Percentiles rank a stretch among this genome's conserved stretches.
Conservation (phyloP, 2,888 invertebrate genomes). For the Spatulosminthurus flaviceps region DNA sequence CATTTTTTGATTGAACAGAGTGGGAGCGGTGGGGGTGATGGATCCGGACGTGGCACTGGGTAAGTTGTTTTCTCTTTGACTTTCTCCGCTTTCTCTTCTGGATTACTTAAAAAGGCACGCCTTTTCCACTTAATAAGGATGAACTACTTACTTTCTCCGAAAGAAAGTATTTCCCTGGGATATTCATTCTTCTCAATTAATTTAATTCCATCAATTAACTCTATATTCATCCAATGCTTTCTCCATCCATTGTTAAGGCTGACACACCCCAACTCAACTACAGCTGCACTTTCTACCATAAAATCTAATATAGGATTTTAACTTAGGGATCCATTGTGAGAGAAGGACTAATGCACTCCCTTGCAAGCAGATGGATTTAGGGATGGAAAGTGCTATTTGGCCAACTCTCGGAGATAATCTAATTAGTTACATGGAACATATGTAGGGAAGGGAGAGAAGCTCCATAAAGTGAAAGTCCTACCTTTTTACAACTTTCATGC, state of each 20-base stretch:
- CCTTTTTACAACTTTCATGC: too few relatives aligned
- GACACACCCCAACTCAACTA: neutral
- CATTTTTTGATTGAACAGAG: slow-evolving; percentile 72
- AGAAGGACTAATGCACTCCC: too few relatives aligned
- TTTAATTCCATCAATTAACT: slow-evolving; percentile 51
- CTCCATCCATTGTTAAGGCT: neutral
- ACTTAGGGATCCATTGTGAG: too few relatives aligned
- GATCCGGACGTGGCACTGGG: slow-evolving; percentile 83
- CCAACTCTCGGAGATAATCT: too few relatives aligned
- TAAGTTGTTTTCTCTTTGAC: slow-evolving; percentile 68
- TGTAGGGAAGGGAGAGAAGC: too few relatives aligned
- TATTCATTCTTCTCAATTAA: slow-evolving; percentile 38
- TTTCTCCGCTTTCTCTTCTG: too few relatives aligned
- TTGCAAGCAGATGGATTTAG: too few relatives aligned
- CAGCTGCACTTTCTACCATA: neutral
- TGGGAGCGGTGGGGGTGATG: slow-evolving; percentile 82
- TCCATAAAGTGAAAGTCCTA: too few relatives aligned
- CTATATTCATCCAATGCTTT: neutral
- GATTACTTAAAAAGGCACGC: neutral
- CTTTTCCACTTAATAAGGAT: neutral
- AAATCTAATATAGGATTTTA: too few relatives aligned
- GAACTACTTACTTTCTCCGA: neutral
- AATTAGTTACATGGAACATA: too few relatives aligned
- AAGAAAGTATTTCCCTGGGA: neutral
- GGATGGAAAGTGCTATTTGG: too few relatives aligned